These are phyloP conservation scores for Mesochorus sp. DNA, from an alignment of 2,888 invertebrate genomes.

Conservation along the genomic window DNA sequence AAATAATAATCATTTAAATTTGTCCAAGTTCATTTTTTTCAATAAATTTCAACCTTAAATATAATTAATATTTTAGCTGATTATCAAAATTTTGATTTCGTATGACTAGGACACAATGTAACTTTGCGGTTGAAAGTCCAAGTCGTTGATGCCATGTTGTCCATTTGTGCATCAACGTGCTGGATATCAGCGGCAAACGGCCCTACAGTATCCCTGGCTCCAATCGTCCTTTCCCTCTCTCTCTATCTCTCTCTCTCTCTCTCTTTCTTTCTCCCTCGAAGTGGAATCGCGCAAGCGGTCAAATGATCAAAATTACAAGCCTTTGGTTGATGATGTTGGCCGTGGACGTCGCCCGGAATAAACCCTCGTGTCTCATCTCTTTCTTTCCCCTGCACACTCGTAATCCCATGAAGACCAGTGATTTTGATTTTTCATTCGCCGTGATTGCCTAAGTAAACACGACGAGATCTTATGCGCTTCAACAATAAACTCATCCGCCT, in stretches of 20 bases:
- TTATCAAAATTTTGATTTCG: constrained; percentile 68
- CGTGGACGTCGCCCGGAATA: constrained; percentile 74
- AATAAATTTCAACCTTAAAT: too few species aligned
- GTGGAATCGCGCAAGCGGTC: constrained; percentile 78
- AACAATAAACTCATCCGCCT: constrained; percentile 41
- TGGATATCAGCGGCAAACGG: constrained; percentile 64
- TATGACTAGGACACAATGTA: constrained; percentile 57
- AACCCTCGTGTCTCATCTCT: constrained; percentile 64
- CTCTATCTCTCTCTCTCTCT: constrained; percentile 10
- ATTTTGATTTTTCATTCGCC: constrained; percentile 65
- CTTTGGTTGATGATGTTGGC: constrained; percentile 79
- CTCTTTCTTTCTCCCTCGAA: constrained; percentile 25
- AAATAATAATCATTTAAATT: too few species aligned
- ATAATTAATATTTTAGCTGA: constrained; percentile 29
- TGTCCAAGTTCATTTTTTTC: too few species aligned
- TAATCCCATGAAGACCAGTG: constrained; percentile 51
- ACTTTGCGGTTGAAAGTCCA: constrained; percentile 70
- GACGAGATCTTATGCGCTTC: constrained; percentile 56
- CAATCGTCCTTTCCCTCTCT: constrained; percentile 6
- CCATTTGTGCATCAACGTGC: constrained; percentile 24
- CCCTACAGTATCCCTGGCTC: not conserved
- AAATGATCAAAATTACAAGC: constrained; percentile 82
- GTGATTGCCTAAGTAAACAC: constrained; percentile 75
- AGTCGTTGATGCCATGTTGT: constrained; percentile 13
- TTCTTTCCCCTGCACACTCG: constrained; percentile 9